A percentile compares a stretch with the other conserved stretches of the same genome.
Conservation (phyloP, 2,888 invertebrate species). For the Parapristionchus giblindavisi region DNA sequence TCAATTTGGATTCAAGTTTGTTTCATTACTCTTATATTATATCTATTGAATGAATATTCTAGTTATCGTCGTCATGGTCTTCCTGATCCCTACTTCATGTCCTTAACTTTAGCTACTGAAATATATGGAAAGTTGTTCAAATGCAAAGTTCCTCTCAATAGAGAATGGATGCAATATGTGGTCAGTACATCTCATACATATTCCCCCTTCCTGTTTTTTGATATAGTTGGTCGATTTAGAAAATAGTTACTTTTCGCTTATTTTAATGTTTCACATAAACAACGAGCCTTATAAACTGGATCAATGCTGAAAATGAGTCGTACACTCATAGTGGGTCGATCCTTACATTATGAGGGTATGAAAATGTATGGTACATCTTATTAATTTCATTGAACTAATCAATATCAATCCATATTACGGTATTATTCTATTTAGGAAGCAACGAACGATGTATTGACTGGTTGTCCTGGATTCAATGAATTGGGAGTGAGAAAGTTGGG, state of each 20-base stretch:
- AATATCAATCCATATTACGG: not conserved
- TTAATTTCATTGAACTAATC: not conserved
- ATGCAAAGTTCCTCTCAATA: slow-evolving; percentile 58
- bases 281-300: too few species aligned
- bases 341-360: too few species aligned
- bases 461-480: slow-evolving; percentile 70
- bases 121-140: slow-evolving; percentile 62
- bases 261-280: too few species aligned
- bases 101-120: slow-evolving; percentile 54
- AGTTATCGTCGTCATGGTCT: slow-evolving; percentile 63
- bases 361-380: too few species aligned
- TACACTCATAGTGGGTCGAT: too few species aligned
- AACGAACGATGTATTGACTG: slow-evolving; percentile 70
- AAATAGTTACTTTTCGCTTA: too few species aligned
- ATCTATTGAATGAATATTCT: not conserved
- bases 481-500: slow-evolving; percentile 71
- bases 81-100: slow-evolving; percentile 58
- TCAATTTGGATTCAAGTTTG: slow-evolving; percentile 54
- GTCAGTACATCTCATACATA: slow-evolving; percentile 54
- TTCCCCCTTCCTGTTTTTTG: too few species aligned
- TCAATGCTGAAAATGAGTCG: too few species aligned
- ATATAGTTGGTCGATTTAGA: too few species aligned
- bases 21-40: not conserved
- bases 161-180: slow-evolving; percentile 68
- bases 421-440: slow-evolving; percentile 69